phyloP scores from a whole-genome alignment of 2,888 invertebrate species.

The Tethea ocularis region DNA sequence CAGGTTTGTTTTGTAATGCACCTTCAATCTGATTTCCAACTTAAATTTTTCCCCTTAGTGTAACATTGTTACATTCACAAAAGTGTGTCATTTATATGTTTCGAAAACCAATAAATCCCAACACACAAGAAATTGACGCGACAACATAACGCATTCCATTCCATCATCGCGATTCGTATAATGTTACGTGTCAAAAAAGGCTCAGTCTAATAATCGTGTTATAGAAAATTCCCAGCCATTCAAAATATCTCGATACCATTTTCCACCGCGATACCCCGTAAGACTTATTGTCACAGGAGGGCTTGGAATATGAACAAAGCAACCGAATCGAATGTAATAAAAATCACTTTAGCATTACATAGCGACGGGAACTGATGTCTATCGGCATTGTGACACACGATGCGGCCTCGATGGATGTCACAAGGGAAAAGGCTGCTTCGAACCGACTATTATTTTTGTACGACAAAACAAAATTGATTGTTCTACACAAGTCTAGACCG shows the following conservation, averaged over 20 bases:
- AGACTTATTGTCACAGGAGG: slow-evolving; percentile 62
- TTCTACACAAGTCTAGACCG: slow-evolving; percentile 39
- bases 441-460: slow-evolving; percentile 77
- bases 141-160: slow-evolving; percentile 7
- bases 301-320: slow-evolving; percentile 75
- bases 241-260: slow-evolving; percentile 50
- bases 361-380: slow-evolving; percentile 79
- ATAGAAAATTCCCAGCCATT: slow-evolving; percentile 41
- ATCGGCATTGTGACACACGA: slow-evolving; percentile 78
- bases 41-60: background rate
- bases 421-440: slow-evolving; percentile 69
- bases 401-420: slow-evolving; percentile 75
- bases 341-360: slow-evolving; percentile 80
- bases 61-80: background rate
- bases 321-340: slow-evolving; percentile 81
- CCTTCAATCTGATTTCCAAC: background rate
- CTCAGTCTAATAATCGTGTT: slow-evolving; percentile 33
- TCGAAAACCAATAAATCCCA: slow-evolving; percentile 5
- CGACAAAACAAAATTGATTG: slow-evolving; percentile 77
- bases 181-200: slow-evolving; percentile 24
- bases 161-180: slow-evolving; percentile 5
- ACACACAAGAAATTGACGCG: background rate
- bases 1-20: background rate
- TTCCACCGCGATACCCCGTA: slow-evolving; percentile 54
- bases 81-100: background rate